Evolutionary conservation across 2,113 vertebrate genomes (phyloP).

Genomic region (Henicopernis longicauda): DNA sequence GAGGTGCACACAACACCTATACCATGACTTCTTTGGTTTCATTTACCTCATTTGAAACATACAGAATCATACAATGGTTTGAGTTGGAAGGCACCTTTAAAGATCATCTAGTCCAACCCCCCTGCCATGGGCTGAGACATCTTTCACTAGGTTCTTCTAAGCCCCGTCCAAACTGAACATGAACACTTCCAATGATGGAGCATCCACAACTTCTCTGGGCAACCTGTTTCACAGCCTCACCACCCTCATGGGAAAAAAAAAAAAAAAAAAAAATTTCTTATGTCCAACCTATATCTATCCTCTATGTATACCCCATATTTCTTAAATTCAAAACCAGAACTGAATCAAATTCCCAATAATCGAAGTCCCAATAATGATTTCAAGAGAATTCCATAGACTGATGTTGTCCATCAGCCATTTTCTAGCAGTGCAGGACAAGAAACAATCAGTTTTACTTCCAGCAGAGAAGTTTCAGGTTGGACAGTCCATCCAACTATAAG

Average conservation of each 20-base stretch:
- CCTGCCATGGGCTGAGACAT: neutral
- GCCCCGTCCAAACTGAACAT: neutral
- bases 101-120: neutral
- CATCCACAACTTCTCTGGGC: neutral
- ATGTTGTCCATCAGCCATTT: neutral
- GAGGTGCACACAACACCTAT: neutral
- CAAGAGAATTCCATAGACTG: neutral
- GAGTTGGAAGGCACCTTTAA: neutral
- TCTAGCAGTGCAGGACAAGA: neutral
- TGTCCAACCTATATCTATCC: neutral
- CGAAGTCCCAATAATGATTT: neutral
- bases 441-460: neutral
- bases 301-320: neutral
- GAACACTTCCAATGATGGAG: neutral
- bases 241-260: accelerated
- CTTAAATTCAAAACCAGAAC: neutral
- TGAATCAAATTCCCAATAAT: no score
- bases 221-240: neutral
- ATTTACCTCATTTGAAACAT: neutral
- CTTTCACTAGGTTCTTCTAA: neutral
- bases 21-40: neutral
- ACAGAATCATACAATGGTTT: neutral
- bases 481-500: neutral
- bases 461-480: neutral
- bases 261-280: neutral